Percentiles rank a stretch among this genome's conserved stretches.
Evolutionary conservation across 2,113 vertebrate species (phyloP).

Genomic region (Ascaphus truei): DNA sequence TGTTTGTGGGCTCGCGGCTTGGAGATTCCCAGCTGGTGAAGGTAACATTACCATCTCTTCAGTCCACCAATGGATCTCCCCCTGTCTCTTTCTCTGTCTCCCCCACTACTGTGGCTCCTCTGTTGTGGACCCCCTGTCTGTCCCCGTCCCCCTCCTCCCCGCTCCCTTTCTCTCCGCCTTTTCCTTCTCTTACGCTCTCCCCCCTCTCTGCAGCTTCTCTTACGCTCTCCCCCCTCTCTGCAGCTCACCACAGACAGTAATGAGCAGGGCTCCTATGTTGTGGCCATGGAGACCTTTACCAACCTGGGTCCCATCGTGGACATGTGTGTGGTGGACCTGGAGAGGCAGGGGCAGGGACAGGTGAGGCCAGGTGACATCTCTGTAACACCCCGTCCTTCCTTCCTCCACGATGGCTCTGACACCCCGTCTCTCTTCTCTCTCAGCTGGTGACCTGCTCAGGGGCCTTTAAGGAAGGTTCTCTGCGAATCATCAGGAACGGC

Average conservation of each 20-base stretch:
- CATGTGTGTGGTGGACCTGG: conserved; percentile 97
- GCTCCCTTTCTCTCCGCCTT: neutral
- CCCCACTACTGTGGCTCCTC: neutral
- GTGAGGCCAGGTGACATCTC: conserved; percentile 53
- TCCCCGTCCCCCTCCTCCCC: too few species aligned
- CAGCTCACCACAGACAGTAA: conserved; percentile 97
- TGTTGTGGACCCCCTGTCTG: too few species aligned
- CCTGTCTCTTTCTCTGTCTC: neutral
- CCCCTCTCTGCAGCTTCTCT: neutral
- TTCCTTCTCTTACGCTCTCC: fast-evolving
- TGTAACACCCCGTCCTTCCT: neutral
- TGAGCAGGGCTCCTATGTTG: conserved; percentile 93
- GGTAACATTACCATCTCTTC: too few species aligned
- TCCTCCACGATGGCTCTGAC: neutral
- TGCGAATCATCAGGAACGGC: conserved; percentile 94
- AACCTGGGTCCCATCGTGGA: conserved; percentile 96
- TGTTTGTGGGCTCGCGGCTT: conserved; percentile 93
- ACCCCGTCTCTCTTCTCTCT: conserved; percentile 29
- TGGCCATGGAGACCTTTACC: conserved; percentile 97
- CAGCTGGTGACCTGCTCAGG: conserved; percentile 97
- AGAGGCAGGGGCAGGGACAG: conserved; percentile 96
- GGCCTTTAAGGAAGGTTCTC: conserved; percentile 94
- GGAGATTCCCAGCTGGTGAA: conserved; percentile 98
- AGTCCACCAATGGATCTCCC: neutral
- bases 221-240: neutral